A percentile compares a stretch with the other conserved stretches of the same genome.
Evolutionary conservation across 1,140 invertebrate genomes (phyloP).

Genomic region (Gonioctena quinquepunctata): DNA sequence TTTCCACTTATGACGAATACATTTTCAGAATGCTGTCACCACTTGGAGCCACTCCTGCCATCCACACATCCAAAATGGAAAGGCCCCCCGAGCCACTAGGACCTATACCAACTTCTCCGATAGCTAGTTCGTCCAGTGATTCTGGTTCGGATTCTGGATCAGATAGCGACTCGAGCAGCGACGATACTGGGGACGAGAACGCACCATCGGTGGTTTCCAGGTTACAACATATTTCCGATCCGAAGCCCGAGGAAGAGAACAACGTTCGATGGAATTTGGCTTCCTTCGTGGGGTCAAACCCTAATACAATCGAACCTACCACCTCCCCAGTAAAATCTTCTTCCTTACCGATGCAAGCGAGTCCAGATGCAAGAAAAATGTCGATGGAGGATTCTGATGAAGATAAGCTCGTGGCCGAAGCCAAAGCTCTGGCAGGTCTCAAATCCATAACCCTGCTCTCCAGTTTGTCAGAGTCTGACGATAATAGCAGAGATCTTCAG

Average conservation of each 20-base stretch:
- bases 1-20: neutral
- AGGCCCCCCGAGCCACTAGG: slow-evolving; percentile 41
- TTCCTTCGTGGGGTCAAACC: slow-evolving; percentile 53
- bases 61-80: slow-evolving; percentile 31
- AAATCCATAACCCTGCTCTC: slow-evolving; percentile 38
- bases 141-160: slow-evolving; percentile 59
- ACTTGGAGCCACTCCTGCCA: slow-evolving; percentile 37
- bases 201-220: slow-evolving; percentile 40
- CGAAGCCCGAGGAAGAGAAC: slow-evolving; percentile 53
- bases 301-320: slow-evolving; percentile 19
- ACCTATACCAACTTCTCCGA: slow-evolving; percentile 39
- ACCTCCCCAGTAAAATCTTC: slow-evolving; percentile 28
- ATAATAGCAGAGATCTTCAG: slow-evolving; percentile 2
- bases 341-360: slow-evolving; percentile 10
- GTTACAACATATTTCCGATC: slow-evolving; percentile 49
- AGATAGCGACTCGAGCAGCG: slow-evolving; percentile 58
- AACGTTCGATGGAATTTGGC: slow-evolving; percentile 59
- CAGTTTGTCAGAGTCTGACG: slow-evolving; percentile 50
- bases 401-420: slow-evolving; percentile 53
- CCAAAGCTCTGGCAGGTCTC: slow-evolving; percentile 49
- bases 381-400: slow-evolving; percentile 52
- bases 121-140: slow-evolving; percentile 57
- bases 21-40: slow-evolving; percentile 50
- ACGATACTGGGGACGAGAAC: slow-evolving; percentile 60
- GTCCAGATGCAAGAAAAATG: slow-evolving; percentile 29